These are phyloP conservation scores for Pharmacophagus antenor DNA, from an alignment of 2,888 invertebrate genomes.

Conservation along the genomic window DNA sequence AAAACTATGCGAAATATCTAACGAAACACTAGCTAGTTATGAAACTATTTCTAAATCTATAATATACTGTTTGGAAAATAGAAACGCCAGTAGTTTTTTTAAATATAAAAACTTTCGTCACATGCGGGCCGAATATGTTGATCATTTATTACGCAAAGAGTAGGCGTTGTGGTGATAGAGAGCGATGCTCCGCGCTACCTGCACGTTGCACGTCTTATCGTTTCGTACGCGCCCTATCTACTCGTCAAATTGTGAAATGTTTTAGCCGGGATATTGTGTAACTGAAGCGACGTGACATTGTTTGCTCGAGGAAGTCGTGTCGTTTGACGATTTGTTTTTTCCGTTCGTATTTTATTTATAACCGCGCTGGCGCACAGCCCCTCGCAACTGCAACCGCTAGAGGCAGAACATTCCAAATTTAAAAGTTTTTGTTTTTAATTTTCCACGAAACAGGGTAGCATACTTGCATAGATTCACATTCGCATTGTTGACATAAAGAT, in stretches of 20 bases:
- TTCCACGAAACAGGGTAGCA: too few relatives aligned
- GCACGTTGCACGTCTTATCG: slow-evolving; percentile 38
- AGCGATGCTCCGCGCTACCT: slow-evolving; percentile 38
- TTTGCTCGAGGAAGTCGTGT: slow-evolving; percentile 18
- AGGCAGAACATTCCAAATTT: too few relatives aligned
- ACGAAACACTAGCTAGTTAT: too few relatives aligned
- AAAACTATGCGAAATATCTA: too few relatives aligned
- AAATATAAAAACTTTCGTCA: slow-evolving; percentile 9
- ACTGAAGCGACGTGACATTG: slow-evolving; percentile 27
- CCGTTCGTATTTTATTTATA: slow-evolving; percentile 22
- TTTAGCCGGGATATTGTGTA: slow-evolving; percentile 43
- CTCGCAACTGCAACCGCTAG: not conserved
- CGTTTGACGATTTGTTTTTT: slow-evolving; percentile 16
- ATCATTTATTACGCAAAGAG: slow-evolving; percentile 20
- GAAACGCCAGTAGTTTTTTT: not conserved
- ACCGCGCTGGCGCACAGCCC: not conserved
- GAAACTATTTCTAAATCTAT: too few relatives aligned
- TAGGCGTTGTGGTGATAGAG: slow-evolving; percentile 33
- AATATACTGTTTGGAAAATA: too few relatives aligned
- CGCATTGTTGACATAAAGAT: too few relatives aligned
- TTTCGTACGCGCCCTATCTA: slow-evolving; percentile 43
- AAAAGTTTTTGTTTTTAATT: too few relatives aligned
- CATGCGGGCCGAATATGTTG: slow-evolving; percentile 8
- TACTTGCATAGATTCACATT: too few relatives aligned
- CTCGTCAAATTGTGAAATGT: slow-evolving; percentile 36